Base-by-base conservation (phyloP, 2,888 invertebrate species). In the Cantharis flavilabris region DNA sequence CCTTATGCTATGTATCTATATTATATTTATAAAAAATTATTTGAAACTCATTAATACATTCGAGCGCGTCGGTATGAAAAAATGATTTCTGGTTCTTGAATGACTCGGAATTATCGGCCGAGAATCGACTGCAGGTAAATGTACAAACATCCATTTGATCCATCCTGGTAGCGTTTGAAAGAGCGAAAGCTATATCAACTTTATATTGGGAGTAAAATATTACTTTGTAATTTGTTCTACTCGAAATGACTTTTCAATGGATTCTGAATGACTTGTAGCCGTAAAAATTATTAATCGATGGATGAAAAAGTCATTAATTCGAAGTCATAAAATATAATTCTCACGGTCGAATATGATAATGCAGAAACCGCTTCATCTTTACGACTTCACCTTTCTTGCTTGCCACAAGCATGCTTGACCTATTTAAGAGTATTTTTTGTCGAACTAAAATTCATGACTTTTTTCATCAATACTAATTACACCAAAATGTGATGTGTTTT, bases 401-500 rank as follows among this genome's bases (percentile, higher is more conserved):
- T 49, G 49, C 49, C 49, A 49, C 49, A 49, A 49, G 49, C 49
- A 49, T 49, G 49, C 49, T 49, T 49, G 49, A 49, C 49, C 49
- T 49, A 49, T 49, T 49, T 49, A 49, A 49, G 26, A 26, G 7
- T 49, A 49, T 13, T 49, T 49, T 49, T n/a, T 49, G 49, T 49
- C n/a, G 13, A 49, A 49, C 49, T 49, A 7, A n/a, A 49, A 49
- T 49, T 49, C 49, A 49, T 49, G 49, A 49, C 49, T 49, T 49
- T 49, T 49, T 49, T 49, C 71, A 80, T 78, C 73, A 76, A 78
- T 80, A 71, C 75, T 73, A 71, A 76, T 78, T 77, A 80, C 70
- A 49, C 49, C 49, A 49, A 49, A 49, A 49, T 49, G n/a, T 49
- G n/a, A 49, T 49, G 7, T 49, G 49, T 7, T 72, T 73, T 73